phyloP scores from a whole-genome alignment of 2,888 invertebrate species.

The Caenorhabditis zanzibari region DNA sequence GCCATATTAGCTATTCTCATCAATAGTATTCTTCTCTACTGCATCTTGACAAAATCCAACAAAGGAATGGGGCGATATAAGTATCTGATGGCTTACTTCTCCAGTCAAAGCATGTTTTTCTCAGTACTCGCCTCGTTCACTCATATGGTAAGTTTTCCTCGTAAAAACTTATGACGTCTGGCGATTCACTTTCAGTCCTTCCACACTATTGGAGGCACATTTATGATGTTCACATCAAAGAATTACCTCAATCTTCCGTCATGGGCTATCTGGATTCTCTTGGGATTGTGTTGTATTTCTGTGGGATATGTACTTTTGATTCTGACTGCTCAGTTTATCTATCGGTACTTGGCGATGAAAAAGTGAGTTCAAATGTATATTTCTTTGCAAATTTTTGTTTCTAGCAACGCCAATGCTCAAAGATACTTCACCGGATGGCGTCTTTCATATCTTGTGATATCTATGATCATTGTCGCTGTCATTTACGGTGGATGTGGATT shows the following conservation, averaged over 20 bases:
- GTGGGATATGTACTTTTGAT: constrained; percentile 43
- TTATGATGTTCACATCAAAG: constrained; percentile 53
- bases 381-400: not conserved
- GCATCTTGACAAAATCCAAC: constrained; percentile 39
- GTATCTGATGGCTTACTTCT: constrained; percentile 41
- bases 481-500: constrained; percentile 20
- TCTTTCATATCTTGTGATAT: not conserved
- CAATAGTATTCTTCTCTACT: constrained; percentile 43
- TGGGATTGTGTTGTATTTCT: constrained; percentile 43
- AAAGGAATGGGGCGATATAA: constrained; percentile 40
- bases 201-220: constrained; percentile 41
- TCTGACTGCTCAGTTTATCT: constrained; percentile 39
- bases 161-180: not conserved
- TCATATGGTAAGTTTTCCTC: constrained; percentile 39
- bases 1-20: constrained; percentile 18
- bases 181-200: constrained; percentile 34
- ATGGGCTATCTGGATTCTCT: constrained; percentile 27
- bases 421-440: constrained; percentile 21
- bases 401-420: not conserved
- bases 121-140: constrained; percentile 35
- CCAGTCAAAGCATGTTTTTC: constrained; percentile 49
- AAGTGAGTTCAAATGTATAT: not conserved
- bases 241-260: constrained; percentile 32
- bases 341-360: constrained; percentile 46
- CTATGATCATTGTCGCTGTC: constrained; percentile 14